Conservation (phyloP, 2,888 invertebrate genomes). For the Meteorus colon region DNA sequence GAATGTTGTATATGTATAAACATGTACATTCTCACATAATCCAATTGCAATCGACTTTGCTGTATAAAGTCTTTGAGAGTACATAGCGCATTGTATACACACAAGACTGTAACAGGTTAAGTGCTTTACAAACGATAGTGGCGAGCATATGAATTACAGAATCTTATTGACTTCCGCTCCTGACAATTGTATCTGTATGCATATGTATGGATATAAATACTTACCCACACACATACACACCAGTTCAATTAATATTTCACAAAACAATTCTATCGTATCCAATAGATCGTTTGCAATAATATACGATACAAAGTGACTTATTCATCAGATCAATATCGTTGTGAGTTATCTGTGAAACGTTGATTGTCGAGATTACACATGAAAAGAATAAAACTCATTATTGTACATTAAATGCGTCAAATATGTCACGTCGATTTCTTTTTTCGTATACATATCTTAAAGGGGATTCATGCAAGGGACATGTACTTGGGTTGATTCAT, state of each 20-base stretch:
- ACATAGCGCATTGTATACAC: conserved; percentile 6
- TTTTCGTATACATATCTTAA: too few species aligned
- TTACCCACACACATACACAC: conserved; percentile 40
- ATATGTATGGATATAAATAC: background rate
- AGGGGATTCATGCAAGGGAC: background rate
- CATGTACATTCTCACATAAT: conserved; percentile 25
- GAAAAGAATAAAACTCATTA: background rate
- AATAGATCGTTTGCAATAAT: conserved; percentile 1
- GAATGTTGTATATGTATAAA: background rate
- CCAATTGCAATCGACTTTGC: conserved; percentile 8
- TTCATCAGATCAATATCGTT: background rate
- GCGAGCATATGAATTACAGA: conserved; percentile 51
- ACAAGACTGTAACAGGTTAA: conserved; percentile 29
- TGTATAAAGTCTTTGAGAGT: conserved; percentile 5
- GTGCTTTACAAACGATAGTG: conserved; percentile 45
- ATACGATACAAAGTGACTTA: background rate
- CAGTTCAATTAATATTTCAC: conserved; percentile 3
- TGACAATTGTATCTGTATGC: conserved; percentile 36
- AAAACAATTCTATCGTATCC: conserved; percentile 46
- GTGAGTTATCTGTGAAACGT: background rate
- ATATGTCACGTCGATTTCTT: too few species aligned
- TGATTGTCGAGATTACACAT: background rate
- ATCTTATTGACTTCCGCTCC: conserved; percentile 52
- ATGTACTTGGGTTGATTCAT: background rate
- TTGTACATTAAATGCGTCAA: too few species aligned